phyloP scores from a whole-genome alignment of 2,888 invertebrate species.

The Bhutanitis thaidina region DNA sequence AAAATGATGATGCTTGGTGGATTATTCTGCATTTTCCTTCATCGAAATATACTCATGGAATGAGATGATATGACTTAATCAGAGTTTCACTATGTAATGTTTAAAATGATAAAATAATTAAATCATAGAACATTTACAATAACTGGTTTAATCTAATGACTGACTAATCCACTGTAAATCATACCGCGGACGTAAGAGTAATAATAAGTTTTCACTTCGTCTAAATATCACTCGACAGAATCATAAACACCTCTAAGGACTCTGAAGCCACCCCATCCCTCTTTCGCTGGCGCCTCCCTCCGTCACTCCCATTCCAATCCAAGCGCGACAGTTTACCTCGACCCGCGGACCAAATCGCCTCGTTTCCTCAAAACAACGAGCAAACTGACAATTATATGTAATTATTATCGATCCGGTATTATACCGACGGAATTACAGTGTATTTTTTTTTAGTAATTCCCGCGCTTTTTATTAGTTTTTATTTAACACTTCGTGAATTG shows the following conservation, averaged over 20 bases:
- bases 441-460: conserved; percentile 13
- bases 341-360: conserved; percentile 52
- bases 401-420: conserved; percentile 37
- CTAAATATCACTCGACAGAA: conserved; percentile 8
- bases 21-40: too few species aligned
- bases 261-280: conserved; percentile 28
- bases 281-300: conserved; percentile 14
- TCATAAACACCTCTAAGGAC: conserved; percentile 29
- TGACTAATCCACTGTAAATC: conserved; percentile 8
- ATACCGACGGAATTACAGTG: conserved; percentile 10
- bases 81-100: too few species aligned
- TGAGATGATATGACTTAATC: too few species aligned
- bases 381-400: conserved; percentile 47
- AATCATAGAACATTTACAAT: too few species aligned
- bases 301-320: conserved; percentile 34
- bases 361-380: conserved; percentile 49
- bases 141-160: too few species aligned
- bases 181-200: background rate
- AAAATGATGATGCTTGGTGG: too few species aligned
- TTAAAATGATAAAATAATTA: too few species aligned
- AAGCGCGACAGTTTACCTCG: conserved; percentile 56
- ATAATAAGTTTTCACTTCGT: conserved; percentile 26
- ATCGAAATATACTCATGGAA: too few species aligned
- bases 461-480: conserved; percentile 1
- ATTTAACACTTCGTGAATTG: background rate